These are phyloP conservation scores for Timema podura DNA, from an alignment of 2,888 invertebrate species.

Conservation along the genomic window DNA sequence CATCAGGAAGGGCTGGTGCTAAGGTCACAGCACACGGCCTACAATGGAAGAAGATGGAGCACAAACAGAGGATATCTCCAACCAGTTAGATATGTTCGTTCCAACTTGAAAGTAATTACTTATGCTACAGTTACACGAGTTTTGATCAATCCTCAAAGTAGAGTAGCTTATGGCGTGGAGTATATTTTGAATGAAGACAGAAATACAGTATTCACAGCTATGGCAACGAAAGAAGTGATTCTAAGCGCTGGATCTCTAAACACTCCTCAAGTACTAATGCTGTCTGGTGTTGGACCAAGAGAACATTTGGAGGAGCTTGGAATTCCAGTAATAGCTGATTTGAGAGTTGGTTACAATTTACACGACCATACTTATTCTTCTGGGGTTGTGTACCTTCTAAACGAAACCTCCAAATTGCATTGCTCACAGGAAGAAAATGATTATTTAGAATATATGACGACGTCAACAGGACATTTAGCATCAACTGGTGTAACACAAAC, in stretches of 20 bases:
- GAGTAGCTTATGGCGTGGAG: background rate
- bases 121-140: background rate
- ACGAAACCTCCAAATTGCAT: background rate
- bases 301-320: background rate
- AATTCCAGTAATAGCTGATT: background rate
- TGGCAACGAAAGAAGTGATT: background rate
- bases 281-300: background rate
- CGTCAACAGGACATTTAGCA: too few relatives aligned
- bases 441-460: too few relatives aligned
- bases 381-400: background rate
- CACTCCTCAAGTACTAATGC: slow-evolving; percentile 1
- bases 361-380: slow-evolving; percentile 4
- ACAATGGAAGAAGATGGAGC: background rate
- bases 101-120: background rate
- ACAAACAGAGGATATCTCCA: background rate
- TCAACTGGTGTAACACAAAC: too few relatives aligned
- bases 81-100: background rate
- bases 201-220: background rate
- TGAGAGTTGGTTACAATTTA: slow-evolving; percentile 1
- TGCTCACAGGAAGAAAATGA: background rate
- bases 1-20: background rate
- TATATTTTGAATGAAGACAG: background rate
- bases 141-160: background rate
- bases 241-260: background rate
- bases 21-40: background rate